Percentiles rank a stretch among this genome's conserved stretches.
These are phyloP conservation scores for Ligdia adustata DNA, from an alignment of 2,888 invertebrate genomes.

Conservation along the genomic window DNA sequence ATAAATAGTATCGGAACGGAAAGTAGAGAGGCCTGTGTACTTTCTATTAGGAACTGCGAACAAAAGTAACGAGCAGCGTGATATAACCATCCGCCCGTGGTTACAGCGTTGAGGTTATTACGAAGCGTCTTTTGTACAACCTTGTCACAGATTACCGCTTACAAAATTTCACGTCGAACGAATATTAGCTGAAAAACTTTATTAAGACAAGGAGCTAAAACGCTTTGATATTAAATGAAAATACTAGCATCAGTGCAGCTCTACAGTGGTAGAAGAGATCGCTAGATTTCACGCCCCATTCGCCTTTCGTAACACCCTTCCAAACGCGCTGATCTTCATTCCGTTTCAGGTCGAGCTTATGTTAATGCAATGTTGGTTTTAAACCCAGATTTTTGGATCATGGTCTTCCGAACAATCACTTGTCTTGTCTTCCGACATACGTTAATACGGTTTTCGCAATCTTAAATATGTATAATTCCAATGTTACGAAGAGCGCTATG, in stretches of 20 bases:
- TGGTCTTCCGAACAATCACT: conserved; percentile 24
- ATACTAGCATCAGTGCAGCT: conserved; percentile 8
- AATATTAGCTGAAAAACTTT: not conserved
- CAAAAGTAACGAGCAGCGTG: conserved; percentile 72
- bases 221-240: conserved; percentile 9
- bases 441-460: conserved; percentile 1
- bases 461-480: no score
- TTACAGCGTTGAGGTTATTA: conserved; percentile 41
- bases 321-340: conserved; percentile 26
- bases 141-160: conserved; percentile 9
- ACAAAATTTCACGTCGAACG: not conserved
- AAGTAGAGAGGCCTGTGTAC: conserved; percentile 69
- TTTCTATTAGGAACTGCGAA: conserved; percentile 66
- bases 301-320: conserved; percentile 30
- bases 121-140: conserved; percentile 10
- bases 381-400: conserved; percentile 26
- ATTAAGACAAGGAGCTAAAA: conserved; percentile 6
- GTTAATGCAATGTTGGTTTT: conserved; percentile 23
- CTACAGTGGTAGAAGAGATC: conserved; percentile 26
- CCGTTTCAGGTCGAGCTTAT: conserved; percentile 22
- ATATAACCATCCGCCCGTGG: conserved; percentile 62
- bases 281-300: conserved; percentile 33
- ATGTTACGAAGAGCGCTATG: no score
- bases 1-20: conserved; percentile 72
- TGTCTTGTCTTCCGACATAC: conserved; percentile 6